Evolutionary conservation across 1,140 invertebrate genomes (phyloP), one percentile per base, ranked within the genome.

Genomic region (Dryas iulia): DNA sequence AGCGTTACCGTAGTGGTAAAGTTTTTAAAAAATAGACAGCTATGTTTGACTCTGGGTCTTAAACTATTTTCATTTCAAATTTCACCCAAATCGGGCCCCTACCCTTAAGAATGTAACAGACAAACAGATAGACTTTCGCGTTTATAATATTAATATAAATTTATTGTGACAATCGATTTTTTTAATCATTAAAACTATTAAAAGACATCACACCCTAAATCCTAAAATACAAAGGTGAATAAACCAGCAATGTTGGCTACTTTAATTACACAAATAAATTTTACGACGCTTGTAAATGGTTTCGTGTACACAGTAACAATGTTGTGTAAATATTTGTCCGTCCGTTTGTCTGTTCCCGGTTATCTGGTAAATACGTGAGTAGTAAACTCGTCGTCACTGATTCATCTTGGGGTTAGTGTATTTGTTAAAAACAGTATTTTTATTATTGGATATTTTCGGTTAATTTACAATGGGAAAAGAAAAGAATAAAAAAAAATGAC

Each of bases 271-370:
- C 57, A 64, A 64, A 67, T 59, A 72, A 67, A 54, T 31, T 73
- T 73, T 71, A 73, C 68, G 72, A 67, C 33, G 54, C 56, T 59
- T 59, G 59, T 72, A 72, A 72, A 72, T 68, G 56, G 24, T 54
- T 21, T 60, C 54, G 35, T 66, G 65, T 65, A 66, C 24, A 26
- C 58, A 59, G 66, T 56, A 62, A 69, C 67, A 59, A 60, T 70
- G 67, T 70, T 62, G 63, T 70, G 64, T 73, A 73, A 73, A 73
- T 69, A 73, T 73, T 73, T 73, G 72, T 64, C 28, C 33, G 63
- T 56, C 31, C 62, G 62, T 73, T 59, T 73, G 53, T 68, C 60
- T 59, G 70, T 59, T 61, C 53, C 59, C 60, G 47, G 59, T 52
- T 58, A 59, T 54, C 72, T 70, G 60, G 68, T 73, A 70, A 69